Conservation (phyloP, 2,888 invertebrate genomes). For the Parnassius apollo region DNA sequence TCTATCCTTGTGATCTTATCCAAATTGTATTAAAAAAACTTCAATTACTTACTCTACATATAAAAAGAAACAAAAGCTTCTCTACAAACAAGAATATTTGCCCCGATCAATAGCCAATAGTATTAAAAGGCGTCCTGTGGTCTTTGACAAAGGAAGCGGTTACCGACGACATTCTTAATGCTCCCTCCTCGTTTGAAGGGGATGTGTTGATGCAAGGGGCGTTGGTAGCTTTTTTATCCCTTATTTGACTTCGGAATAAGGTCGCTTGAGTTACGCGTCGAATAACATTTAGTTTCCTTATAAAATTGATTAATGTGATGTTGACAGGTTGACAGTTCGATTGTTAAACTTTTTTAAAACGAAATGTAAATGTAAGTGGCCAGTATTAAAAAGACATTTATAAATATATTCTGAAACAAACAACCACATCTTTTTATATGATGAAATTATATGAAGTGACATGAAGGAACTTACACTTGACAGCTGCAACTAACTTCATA, state of each 20-base stretch:
- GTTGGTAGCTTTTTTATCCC: slow-evolving; percentile 17
- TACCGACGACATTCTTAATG: slow-evolving; percentile 7
- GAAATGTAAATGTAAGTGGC: background rate
- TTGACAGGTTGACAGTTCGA: background rate
- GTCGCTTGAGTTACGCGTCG: slow-evolving; percentile 7
- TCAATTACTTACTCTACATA: too few relatives aligned
- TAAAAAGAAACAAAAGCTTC: background rate
- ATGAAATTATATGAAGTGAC: too few relatives aligned
- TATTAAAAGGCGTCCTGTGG: slow-evolving; percentile 19
- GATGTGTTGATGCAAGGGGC: slow-evolving; percentile 20
- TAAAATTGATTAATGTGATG: slow-evolving; percentile 4
- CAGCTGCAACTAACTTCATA: too few relatives aligned
- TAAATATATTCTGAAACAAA: too few relatives aligned
- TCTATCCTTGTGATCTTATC: too few relatives aligned
- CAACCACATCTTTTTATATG: too few relatives aligned
- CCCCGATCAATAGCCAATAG: slow-evolving; percentile 20
- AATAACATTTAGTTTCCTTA: slow-evolving; percentile 2
- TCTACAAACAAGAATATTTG: slow-evolving; percentile 4
- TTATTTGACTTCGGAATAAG: slow-evolving; percentile 16
- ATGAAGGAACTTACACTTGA: too few relatives aligned
- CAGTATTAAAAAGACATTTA: background rate
- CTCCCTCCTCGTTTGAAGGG: slow-evolving; percentile 14
- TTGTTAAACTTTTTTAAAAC: background rate
- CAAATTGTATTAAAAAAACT: too few relatives aligned
- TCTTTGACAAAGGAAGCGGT: slow-evolving; percentile 23